These are phyloP conservation scores for Psophia crepitans DNA, from an alignment of 2,113 vertebrate genomes.

Conservation along the genomic window DNA sequence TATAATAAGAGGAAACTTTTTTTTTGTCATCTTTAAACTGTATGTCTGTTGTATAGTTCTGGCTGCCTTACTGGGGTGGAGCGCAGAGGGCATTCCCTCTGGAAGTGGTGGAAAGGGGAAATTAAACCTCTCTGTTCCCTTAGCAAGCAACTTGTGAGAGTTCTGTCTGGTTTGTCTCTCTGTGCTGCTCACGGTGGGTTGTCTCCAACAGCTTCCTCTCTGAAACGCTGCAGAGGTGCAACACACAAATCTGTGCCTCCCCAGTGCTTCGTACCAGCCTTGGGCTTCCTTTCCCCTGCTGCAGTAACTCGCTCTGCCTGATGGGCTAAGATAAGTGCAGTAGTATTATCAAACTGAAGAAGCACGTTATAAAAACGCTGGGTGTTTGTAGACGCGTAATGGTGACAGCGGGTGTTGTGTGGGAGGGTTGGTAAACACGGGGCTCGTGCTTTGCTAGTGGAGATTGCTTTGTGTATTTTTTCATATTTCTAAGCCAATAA, in stretches of 20 bases:
- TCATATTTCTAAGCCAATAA: conserved; percentile 3
- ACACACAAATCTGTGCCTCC: background rate
- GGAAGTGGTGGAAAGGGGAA: background rate
- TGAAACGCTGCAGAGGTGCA: background rate
- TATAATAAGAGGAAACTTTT: rapidly evolving
- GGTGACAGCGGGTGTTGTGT: background rate
- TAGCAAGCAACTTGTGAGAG: background rate
- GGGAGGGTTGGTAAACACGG: background rate
- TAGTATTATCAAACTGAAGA: background rate
- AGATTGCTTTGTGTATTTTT: background rate
- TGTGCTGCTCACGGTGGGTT: background rate
- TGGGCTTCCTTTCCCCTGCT: background rate
- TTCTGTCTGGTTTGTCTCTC: background rate
- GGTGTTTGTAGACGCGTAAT: background rate
- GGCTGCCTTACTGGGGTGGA: background rate
- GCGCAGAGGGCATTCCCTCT: background rate
- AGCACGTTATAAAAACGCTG: background rate
- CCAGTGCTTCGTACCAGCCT: background rate
- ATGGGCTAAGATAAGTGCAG: background rate
- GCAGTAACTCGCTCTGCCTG: background rate
- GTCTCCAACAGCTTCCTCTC: background rate
- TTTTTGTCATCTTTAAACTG: background rate
- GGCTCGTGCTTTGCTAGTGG: background rate
- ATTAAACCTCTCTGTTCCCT: background rate
- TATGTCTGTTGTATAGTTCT: background rate